Evolutionary conservation across 2,888 invertebrate species (phyloP).

Genomic region (Chrysotoxum bicinctum): DNA sequence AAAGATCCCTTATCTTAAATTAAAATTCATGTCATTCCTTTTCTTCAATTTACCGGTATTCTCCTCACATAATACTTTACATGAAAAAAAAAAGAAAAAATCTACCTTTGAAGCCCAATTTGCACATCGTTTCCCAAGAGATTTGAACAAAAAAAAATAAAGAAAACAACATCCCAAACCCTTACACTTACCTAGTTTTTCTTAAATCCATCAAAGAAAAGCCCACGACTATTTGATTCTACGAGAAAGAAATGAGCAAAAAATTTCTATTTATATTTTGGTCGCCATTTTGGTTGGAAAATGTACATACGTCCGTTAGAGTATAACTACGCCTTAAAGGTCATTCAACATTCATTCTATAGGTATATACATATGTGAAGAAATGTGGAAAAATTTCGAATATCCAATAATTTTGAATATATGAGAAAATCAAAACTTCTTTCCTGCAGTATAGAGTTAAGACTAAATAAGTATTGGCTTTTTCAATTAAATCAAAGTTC

Average conservation of each 20-base stretch:
- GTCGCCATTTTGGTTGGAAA: slow-evolving; percentile 16
- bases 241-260: slow-evolving; percentile 13
- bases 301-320: no score
- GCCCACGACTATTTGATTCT: slow-evolving; percentile 8
- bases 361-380: no score
- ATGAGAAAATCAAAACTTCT: no score
- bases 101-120: slow-evolving; percentile 43
- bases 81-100: background rate
- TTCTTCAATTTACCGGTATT: slow-evolving; percentile 37
- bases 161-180: background rate
- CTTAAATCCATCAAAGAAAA: slow-evolving; percentile 46
- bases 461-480: no score
- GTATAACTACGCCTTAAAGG: no score
- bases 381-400: no score
- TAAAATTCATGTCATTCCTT: slow-evolving; percentile 58
- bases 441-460: no score
- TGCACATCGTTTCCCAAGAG: slow-evolving; percentile 27
- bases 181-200: background rate
- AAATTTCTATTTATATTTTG: slow-evolving; percentile 18
- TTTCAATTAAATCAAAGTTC: no score
- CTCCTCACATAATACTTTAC: slow-evolving; percentile 6
- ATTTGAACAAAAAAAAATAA: background rate
- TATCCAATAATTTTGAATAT: no score
- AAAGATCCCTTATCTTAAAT: slow-evolving; percentile 49
- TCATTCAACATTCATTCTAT: no score